These are phyloP conservation scores for Mantis religiosa DNA, from an alignment of 2,888 invertebrate species.

Conservation along the genomic window DNA sequence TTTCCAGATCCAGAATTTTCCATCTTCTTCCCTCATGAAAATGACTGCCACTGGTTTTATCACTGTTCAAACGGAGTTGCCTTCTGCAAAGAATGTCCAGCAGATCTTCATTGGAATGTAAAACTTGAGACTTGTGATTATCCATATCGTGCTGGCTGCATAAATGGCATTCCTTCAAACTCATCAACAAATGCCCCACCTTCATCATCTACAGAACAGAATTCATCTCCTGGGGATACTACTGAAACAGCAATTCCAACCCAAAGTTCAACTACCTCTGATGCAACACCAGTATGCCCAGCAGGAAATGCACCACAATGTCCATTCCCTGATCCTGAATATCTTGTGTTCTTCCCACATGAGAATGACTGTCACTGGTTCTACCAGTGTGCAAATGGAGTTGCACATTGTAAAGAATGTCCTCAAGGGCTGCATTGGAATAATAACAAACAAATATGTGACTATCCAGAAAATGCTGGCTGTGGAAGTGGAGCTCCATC, in stretches of 20 bases:
- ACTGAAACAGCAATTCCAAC: background rate
- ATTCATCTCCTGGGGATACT: background rate
- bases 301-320: background rate
- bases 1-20: background rate
- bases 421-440: constrained; percentile 43
- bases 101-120: background rate
- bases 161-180: background rate
- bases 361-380: background rate
- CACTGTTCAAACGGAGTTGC: background rate
- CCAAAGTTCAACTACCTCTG: background rate
- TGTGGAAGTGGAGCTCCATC: background rate
- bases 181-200: background rate
- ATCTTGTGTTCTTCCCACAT: background rate
- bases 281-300: background rate
- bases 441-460: constrained; percentile 38
- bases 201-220: background rate
- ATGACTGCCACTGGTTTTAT: background rate
- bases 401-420: background rate
- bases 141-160: background rate
- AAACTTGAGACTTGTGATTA: background rate
- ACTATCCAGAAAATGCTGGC: background rate
- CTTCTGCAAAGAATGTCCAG: background rate
- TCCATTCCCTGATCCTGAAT: background rate
- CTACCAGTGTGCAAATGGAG: background rate
- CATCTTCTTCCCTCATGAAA: background rate